phyloP scores from a whole-genome alignment of 2,113 vertebrate genomes.

The Miniopterus natalensis region DNA sequence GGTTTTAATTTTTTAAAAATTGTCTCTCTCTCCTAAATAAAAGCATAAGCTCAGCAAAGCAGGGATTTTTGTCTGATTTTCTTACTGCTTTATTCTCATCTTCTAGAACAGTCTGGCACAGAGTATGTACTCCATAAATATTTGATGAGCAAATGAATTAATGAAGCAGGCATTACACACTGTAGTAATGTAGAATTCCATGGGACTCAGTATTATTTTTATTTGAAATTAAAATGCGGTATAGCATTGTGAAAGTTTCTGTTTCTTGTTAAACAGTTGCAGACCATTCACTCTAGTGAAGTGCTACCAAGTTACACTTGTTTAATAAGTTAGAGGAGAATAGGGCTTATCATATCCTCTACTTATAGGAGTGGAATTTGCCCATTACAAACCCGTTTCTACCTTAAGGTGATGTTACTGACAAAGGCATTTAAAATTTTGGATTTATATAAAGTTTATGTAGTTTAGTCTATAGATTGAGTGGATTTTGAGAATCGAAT shows the following conservation, averaged over 20 bases:
- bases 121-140: background rate
- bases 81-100: background rate
- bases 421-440: background rate
- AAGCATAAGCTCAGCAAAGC: background rate
- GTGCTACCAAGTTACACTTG: background rate
- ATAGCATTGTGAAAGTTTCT: background rate
- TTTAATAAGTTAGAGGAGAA: background rate
- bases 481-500: conserved; percentile 38
- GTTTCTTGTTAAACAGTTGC: background rate
- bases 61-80: background rate
- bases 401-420: background rate
- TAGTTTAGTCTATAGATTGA: background rate
- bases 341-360: background rate
- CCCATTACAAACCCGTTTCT: background rate
- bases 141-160: background rate
- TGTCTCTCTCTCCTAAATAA: background rate
- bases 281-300: background rate
- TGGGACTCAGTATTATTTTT: background rate
- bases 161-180: background rate
- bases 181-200: background rate
- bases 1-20: background rate
- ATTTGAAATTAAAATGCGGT: background rate
- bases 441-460: background rate
- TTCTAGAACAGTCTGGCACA: background rate
- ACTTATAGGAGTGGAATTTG: background rate